Base-by-base conservation (phyloP, 1,140 invertebrate species). In the Drosophila navojoa region DNA sequence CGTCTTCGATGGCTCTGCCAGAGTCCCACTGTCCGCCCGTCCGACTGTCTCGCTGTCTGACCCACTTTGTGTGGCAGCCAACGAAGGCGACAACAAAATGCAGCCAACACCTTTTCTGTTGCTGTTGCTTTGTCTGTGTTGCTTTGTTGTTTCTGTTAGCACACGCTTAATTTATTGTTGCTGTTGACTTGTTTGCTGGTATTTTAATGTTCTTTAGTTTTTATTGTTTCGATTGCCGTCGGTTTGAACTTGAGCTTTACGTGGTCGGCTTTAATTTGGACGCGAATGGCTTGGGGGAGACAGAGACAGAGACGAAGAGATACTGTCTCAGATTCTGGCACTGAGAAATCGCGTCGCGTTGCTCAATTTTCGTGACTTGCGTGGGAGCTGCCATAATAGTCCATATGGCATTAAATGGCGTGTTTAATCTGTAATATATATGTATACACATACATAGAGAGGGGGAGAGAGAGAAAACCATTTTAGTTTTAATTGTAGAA, bases 291-390 rank as follows among this genome's bases (percentile, higher is more conserved):
- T 42, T 38, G 54, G 16, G 35, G 11, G 44, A 53, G 64, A 62
- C 49, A 55, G 29, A 38, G n/a, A 15, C 15, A n/a, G 7, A 64
- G 62, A 66, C 29, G 44, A n/a, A 45, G 29, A 40, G 63, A 60
- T 32, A 32, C 15, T 50, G 47, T 59, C 55, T 68, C 54, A 60
- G 53, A 45, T 57, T 67, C 53, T 40, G 68, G 44, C 59, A 63
- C 68, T 71, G 64, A 69, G 57, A 73, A 70, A 60, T 68, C 52
- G 58, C 64, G 61, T 77, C 68, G 62, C 64, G 13, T 64, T 77
- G 77, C 59, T 62, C 50, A 86, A 78, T 89, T 89, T 82, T 87
- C 84, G 79, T 87, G 84, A 87, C 79, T 87, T 87, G 84, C 84
- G 84, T 87, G 84, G 84, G 84, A 57, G 66, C 62, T 81, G 69